Conservation (phyloP, 2,888 invertebrate species). For the Nasonovia ribisnigri region DNA sequence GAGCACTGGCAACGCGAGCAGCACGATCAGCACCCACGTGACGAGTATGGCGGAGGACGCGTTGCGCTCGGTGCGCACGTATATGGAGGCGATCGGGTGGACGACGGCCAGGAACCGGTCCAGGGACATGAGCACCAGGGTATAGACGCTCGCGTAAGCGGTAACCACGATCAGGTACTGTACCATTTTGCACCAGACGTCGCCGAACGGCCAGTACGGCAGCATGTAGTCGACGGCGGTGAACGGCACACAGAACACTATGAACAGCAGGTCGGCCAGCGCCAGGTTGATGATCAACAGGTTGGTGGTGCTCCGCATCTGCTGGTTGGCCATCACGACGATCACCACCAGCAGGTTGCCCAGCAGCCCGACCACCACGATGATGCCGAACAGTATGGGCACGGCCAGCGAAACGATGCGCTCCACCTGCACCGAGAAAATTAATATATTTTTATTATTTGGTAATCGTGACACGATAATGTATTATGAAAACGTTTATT, state of each 20-base stretch:
- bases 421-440: slow-evolving; percentile 70
- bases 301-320: slow-evolving; percentile 94
- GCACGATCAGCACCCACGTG: slow-evolving; percentile 85
- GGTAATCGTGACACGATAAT: background rate
- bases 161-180: slow-evolving; percentile 93
- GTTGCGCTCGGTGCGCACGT: slow-evolving; percentile 83
- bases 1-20: slow-evolving; percentile 83
- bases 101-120: slow-evolving; percentile 94
- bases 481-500: background rate
- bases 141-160: slow-evolving; percentile 94
- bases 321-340: slow-evolving; percentile 88
- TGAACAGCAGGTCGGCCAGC: slow-evolving; percentile 90
- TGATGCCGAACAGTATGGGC: slow-evolving; percentile 86
- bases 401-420: slow-evolving; percentile 80
- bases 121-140: slow-evolving; percentile 91
- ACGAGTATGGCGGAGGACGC: slow-evolving; percentile 83
- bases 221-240: slow-evolving; percentile 92
- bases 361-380: slow-evolving; percentile 87
- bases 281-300: slow-evolving; percentile 91
- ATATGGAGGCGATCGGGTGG: slow-evolving; percentile 90
- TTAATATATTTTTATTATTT: background rate
- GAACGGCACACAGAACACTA: slow-evolving; percentile 94
- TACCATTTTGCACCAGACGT: slow-evolving; percentile 89
- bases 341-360: slow-evolving; percentile 89
- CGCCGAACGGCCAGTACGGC: slow-evolving; percentile 91